These are phyloP conservation scores for Noctilio leporinus DNA, from an alignment of 2,113 vertebrate genomes.

Conservation along the genomic window DNA sequence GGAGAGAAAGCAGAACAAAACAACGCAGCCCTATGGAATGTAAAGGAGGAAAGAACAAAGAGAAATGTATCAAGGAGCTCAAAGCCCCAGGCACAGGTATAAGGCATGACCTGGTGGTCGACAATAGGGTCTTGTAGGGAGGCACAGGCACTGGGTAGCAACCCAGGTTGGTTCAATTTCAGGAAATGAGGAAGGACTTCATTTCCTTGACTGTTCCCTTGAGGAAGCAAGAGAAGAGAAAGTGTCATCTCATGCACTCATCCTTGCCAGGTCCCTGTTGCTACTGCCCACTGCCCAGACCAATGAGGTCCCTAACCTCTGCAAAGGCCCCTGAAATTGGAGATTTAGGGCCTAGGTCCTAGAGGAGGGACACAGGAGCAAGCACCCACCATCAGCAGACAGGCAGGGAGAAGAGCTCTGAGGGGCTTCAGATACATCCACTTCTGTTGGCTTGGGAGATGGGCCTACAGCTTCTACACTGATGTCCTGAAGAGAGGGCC, in stretches of 20 bases:
- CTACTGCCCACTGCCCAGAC: neutral
- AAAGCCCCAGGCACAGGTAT: neutral
- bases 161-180: neutral
- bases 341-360: neutral
- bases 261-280: neutral
- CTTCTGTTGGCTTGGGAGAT: neutral
- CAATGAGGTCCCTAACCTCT: neutral
- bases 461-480: neutral
- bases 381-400: slow-evolving; percentile 73
- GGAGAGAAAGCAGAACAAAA: neutral
- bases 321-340: neutral
- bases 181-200: neutral
- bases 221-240: neutral
- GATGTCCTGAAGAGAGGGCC: neutral
- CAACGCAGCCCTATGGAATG: neutral
- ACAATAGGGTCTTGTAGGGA: neutral
- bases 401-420: slow-evolving; percentile 35
- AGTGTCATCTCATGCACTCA: fast-evolving
- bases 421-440: neutral
- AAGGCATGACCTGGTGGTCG: neutral
- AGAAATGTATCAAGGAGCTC: neutral
- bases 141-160: neutral
- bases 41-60: neutral
- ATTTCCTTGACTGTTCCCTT: neutral
- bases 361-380: fast-evolving